Evolutionary conservation across 2,888 invertebrate genomes (phyloP).

Genomic region (Pocota personata): DNA sequence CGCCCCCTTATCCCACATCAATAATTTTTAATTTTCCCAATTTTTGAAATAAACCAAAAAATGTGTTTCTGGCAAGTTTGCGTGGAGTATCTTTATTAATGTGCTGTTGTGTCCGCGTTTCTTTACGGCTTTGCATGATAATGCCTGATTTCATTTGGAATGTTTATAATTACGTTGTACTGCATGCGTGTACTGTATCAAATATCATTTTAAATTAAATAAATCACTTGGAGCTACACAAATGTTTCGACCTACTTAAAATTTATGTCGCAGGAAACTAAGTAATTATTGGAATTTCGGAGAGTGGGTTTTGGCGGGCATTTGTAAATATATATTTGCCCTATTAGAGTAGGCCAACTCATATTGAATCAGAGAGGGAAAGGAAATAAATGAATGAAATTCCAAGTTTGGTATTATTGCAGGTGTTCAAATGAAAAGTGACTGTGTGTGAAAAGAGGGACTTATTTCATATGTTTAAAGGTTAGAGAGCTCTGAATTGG

Average conservation of each 20-base stretch:
- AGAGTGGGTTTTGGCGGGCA: background rate
- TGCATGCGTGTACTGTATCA: conserved; percentile 31
- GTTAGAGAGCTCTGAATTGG: background rate
- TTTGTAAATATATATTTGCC: conserved; percentile 7
- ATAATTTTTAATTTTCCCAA: conserved; percentile 5
- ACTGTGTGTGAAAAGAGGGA: background rate
- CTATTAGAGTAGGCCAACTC: conserved; percentile 3
- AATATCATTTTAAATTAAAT: conserved; percentile 27
- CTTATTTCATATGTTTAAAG: background rate
- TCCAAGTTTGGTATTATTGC: conserved; percentile 23
- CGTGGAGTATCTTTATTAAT: background rate
- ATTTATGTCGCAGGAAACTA: conserved; percentile 8
- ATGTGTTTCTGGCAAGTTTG: background rate
- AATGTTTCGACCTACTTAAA: conserved; percentile 18
- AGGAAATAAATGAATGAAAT: background rate
- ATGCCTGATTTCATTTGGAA: background rate
- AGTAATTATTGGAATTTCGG: background rate
- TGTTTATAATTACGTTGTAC: background rate
- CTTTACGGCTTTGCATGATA: conserved; percentile 28
- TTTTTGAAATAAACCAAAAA: background rate
- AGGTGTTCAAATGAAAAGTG: conserved; percentile 28
- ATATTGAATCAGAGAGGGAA: background rate
- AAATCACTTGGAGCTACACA: conserved; percentile 17
- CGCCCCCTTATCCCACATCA: conserved; percentile 4
- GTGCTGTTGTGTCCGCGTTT: background rate